Conservation (phyloP, 1,140 invertebrate genomes). For the Panagrolaimus sp. region DNA sequence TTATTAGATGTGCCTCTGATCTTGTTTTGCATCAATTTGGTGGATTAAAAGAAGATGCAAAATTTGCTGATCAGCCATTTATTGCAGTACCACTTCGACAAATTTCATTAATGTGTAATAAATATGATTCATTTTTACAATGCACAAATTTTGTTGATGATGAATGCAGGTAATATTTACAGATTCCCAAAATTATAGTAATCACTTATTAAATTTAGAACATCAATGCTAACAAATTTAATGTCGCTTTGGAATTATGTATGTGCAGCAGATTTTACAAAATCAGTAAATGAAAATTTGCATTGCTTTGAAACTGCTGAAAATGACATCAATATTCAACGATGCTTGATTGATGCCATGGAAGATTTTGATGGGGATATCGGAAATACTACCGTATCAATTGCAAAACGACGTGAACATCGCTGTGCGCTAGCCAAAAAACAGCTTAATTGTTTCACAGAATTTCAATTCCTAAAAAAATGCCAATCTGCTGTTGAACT, state of each 20-base stretch:
- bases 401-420: constrained; percentile 5
- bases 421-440: background rate
- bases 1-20: background rate
- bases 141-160: constrained; percentile 3
- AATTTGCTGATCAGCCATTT: background rate
- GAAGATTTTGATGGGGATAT: background rate
- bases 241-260: constrained; percentile 18
- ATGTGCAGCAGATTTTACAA: background rate
- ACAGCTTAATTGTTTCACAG: background rate
- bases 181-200: background rate
- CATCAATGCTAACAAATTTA: constrained; percentile 10
- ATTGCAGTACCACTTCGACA: background rate
- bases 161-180: background rate
- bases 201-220: background rate
- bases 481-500: constrained; percentile 4
- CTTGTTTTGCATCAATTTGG: background rate
- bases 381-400: background rate
- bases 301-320: constrained; percentile 9
- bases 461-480: constrained; percentile 1
- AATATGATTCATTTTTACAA: constrained; percentile 16
- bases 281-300: constrained; percentile 8
- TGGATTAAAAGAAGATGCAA: background rate
- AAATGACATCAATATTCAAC: background rate
- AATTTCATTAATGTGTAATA: constrained; percentile 5
- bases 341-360: background rate